Evolutionary conservation across 2,888 invertebrate genomes (phyloP), one percentile per base, ranked within the genome.

Genomic region (Dasypolia templi): DNA sequence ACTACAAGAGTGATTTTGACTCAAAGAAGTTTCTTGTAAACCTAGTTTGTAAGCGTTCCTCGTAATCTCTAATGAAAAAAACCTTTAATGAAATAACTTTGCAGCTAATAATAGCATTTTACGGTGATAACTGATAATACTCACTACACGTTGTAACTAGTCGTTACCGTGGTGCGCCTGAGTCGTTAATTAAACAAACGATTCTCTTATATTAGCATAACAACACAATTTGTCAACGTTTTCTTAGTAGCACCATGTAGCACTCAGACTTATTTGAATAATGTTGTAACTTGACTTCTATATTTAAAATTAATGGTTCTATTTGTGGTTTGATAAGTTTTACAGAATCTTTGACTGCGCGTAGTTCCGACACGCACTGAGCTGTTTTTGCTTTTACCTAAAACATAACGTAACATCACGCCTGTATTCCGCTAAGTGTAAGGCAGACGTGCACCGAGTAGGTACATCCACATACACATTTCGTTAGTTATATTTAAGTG

Each of bases 121-220:
- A 71, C 19, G 46, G 53, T 61, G 46, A 42, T n/a, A n/a, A n/a
- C 6, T 35, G 35, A 35, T 35, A 35, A 3, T 35, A 71, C 12
- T 58, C n/a, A 53, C 26, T 75, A 46, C 44, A 58, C 22, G 39
- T 6, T 26, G 26, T 69, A 51, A 26, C 32, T n/a, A 55, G 58
- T 62, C 5, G 14, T 69, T 44, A 49, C 39, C 55, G 49, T 51
- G 49, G 42, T 67, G 17, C 49, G 44, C 35, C 51, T 35, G 44
- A 63, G 55, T 62, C 46, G 44, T 71, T 84, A 72, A 77, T 80
- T 73, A 75, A 68, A 85, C 63, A 74, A 78, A 70, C 51, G 72
- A 46, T 79, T 63, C 65, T 72, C 32, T 32, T 22, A 56, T 19
- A 77, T 85, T 85, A 75, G 55, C 79, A 85, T 85, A 69, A 69